Conservation (phyloP, 2,113 vertebrate species). For the Ictalurus furcatus region DNA sequence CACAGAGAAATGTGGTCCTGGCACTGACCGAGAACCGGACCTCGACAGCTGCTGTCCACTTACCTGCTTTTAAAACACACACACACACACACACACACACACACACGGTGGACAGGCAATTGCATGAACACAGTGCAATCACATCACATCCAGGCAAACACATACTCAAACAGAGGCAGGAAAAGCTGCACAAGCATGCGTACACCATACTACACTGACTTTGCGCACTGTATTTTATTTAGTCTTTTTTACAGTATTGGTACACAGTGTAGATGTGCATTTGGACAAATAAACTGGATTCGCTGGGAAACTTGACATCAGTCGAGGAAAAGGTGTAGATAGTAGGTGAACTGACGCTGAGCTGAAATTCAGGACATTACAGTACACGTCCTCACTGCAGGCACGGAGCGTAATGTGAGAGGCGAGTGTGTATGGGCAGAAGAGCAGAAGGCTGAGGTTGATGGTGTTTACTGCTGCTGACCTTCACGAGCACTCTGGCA, state of each 20-base stretch:
- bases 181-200: background rate
- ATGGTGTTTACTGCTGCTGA: conserved; percentile 35
- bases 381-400: background rate
- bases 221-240: background rate
- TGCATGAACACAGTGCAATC: background rate
- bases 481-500: conserved; percentile 42
- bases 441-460: background rate
- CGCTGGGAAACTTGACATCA: background rate
- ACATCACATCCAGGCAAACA: background rate
- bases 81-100: background rate
- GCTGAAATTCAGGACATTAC: background rate
- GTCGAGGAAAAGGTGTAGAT: background rate
- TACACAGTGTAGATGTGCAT: background rate
- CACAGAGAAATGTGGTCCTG: conserved; percentile 63
- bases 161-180: background rate
- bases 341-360: background rate
- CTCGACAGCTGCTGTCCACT: conserved; percentile 63
- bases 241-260: background rate
- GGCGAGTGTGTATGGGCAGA: background rate
- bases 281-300: background rate
- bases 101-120: background rate
- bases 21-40: conserved; percentile 53
- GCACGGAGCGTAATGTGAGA: background rate
- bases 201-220: background rate
- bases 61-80: conserved; percentile 59